Conservation (phyloP, 2,797 vertebrate genomes). For the Podargus strigoides region DNA sequence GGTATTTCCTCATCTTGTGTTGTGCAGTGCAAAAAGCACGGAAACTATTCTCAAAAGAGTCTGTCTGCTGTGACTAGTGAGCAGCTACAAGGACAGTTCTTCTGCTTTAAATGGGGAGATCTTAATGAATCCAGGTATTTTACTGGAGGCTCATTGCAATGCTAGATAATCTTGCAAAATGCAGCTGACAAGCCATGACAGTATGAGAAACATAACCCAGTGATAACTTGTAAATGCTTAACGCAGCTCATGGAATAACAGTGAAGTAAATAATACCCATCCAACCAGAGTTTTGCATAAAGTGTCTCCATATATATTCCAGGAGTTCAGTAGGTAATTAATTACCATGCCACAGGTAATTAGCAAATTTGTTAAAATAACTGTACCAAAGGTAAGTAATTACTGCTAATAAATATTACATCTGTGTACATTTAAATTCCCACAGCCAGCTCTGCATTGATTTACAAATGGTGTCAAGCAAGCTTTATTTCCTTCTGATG, state of each 20-base stretch:
- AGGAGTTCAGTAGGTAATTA: background rate
- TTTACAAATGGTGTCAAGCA: background rate
- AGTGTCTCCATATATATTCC: background rate
- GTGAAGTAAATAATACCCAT: background rate
- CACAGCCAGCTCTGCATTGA: background rate
- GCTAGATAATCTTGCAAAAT: background rate
- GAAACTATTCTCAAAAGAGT: background rate
- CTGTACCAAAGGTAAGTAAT: background rate
- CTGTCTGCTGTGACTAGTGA: background rate
- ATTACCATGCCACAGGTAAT: background rate
- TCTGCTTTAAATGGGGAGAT: background rate
- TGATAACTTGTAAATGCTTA: background rate
- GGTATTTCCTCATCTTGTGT: background rate
- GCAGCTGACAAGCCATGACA: background rate
- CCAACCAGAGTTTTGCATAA: background rate
- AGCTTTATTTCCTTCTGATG: background rate
- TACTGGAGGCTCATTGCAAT: background rate
- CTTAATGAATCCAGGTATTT: background rate
- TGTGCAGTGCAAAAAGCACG: background rate
- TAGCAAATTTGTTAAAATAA: conserved; percentile 14
- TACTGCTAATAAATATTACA: conserved; percentile 7
- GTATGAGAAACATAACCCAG: background rate
- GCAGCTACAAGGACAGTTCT: background rate
- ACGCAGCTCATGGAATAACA: background rate
- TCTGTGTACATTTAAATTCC: background rate